phyloP scores from a whole-genome alignment of 2,113 vertebrate species.

The Callionymus lyra region DNA sequence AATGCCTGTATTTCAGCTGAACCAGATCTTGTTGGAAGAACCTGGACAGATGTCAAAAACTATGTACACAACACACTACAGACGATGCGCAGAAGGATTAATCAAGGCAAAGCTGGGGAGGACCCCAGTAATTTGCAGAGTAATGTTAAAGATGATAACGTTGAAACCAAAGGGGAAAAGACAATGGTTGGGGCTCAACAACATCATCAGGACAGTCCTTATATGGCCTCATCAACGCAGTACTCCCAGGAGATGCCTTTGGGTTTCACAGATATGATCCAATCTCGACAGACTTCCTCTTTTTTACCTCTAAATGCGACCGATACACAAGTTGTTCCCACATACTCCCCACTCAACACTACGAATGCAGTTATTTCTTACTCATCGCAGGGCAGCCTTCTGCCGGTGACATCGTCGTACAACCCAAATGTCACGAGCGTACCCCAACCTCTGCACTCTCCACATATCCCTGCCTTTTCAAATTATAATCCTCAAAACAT shows the following conservation, averaged over 20 bases:
- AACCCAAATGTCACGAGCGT: conserved; percentile 27
- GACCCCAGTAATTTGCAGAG: conserved; percentile 7
- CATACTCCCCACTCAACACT: conserved; percentile 47
- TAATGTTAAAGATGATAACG: conserved; percentile 20
- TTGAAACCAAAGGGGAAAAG: conserved; percentile 13
- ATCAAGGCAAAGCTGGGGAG: conserved; percentile 23
- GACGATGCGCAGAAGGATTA: conserved; percentile 45
- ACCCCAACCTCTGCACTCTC: conserved; percentile 22
- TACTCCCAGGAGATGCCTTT: conserved; percentile 37
- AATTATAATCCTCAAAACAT: conserved; percentile 26
- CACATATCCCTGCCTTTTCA: conserved; percentile 38
- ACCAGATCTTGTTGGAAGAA: conserved; percentile 49
- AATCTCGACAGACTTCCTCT: conserved; percentile 31
- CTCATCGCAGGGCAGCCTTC: conserved; percentile 34
- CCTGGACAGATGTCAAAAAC: conserved; percentile 62
- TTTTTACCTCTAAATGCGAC: conserved; percentile 50
- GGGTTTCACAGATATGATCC: conserved; percentile 32
- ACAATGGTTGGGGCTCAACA: conserved; percentile 12
- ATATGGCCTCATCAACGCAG: conserved; percentile 14
- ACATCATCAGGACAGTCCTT: conserved; percentile 31
- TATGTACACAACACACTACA: conserved; percentile 61
- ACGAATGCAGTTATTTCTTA: conserved; percentile 41
- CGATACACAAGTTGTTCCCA: conserved; percentile 56
- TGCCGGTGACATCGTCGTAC: conserved; percentile 38
- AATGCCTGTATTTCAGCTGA: conserved; percentile 58